phyloP scores from a whole-genome alignment of 64 coral and sea anemone species.

The Trachythela sp. region DNA sequence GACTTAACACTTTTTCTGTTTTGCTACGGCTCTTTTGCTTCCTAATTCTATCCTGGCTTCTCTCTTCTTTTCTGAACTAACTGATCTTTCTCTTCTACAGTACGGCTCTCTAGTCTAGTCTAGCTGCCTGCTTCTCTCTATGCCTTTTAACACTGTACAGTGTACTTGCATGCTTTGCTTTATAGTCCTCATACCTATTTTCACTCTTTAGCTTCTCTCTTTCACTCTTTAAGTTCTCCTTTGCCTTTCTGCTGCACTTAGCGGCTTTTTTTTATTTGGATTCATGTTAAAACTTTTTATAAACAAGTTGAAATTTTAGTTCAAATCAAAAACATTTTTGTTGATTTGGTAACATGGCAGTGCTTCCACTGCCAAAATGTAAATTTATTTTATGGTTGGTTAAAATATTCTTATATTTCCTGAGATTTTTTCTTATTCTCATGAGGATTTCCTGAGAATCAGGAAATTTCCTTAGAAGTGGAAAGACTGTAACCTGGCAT shows the following conservation, averaged over 20 bases:
- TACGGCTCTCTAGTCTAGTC: conserved; percentile 31
- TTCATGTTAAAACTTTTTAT: conserved; percentile 1
- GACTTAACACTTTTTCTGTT: conserved; percentile 33
- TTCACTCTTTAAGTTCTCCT: no score
- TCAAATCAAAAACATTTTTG: conserved; percentile 33
- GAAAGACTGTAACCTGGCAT: no score
- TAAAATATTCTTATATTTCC: no score
- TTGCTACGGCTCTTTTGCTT: conserved; percentile 47
- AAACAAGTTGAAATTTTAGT: conserved; percentile 34
- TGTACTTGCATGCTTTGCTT: conserved; percentile 40
- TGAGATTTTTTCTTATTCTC: no score
- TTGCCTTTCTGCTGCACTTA: conserved; percentile 55
- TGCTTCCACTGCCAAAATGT: no score
- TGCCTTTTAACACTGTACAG: conserved; percentile 40
- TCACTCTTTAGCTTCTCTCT: conserved; percentile 48
- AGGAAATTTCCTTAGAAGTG: no score
- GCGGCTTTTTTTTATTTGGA: conserved; percentile 54
- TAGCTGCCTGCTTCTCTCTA: conserved; percentile 45
- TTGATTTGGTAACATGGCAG: conserved; percentile 34
- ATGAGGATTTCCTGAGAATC: no score
- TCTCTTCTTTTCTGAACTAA: conserved; percentile 55
- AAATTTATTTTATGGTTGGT: no score
- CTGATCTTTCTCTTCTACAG: conserved; percentile 42
- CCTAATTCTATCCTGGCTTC: conserved; percentile 48
- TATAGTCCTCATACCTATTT: conserved; percentile 51